Evolutionary conservation across 2,888 invertebrate genomes (phyloP).

Genomic region (Hydriomena furcata): DNA sequence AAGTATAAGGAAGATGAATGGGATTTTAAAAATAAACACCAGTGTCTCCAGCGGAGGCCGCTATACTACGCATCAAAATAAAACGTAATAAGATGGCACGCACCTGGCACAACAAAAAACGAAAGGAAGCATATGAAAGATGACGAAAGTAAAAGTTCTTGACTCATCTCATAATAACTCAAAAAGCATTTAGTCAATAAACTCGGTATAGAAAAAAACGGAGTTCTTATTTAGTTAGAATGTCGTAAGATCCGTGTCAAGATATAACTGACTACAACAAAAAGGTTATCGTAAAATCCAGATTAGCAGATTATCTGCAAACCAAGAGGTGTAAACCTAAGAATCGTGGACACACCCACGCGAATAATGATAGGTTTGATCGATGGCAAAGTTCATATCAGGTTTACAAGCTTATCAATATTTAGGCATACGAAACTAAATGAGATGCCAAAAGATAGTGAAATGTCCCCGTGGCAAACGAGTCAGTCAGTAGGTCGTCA

Average conservation of each 20-base stretch:
- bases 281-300: background rate
- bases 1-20: conserved; percentile 60
- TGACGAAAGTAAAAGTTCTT: conserved; percentile 13
- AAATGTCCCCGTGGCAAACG: conserved; percentile 58
- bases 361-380: conserved; percentile 9
- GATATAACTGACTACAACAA: no score
- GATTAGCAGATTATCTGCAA: background rate
- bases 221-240: no score
- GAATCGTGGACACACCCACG: conserved; percentile 1
- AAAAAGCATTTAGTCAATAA: no score
- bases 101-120: conserved; percentile 42
- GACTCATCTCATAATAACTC: no score
- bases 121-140: background rate
- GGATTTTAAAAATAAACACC: conserved; percentile 68
- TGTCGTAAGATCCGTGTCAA: no score
- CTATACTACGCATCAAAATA: conserved; percentile 50
- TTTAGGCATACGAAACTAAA: conserved; percentile 43
- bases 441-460: conserved; percentile 60
- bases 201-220: no score
- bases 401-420: conserved; percentile 24
- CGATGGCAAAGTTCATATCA: conserved; percentile 7
- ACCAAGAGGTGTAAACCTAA: background rate
- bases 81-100: conserved; percentile 45
- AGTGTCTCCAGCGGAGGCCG: conserved; percentile 51
- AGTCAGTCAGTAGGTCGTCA: conserved; percentile 67